Evolutionary conservation across 2,797 vertebrate genomes (phyloP).

Genomic region (Catamblyrhynchus diadema): DNA sequence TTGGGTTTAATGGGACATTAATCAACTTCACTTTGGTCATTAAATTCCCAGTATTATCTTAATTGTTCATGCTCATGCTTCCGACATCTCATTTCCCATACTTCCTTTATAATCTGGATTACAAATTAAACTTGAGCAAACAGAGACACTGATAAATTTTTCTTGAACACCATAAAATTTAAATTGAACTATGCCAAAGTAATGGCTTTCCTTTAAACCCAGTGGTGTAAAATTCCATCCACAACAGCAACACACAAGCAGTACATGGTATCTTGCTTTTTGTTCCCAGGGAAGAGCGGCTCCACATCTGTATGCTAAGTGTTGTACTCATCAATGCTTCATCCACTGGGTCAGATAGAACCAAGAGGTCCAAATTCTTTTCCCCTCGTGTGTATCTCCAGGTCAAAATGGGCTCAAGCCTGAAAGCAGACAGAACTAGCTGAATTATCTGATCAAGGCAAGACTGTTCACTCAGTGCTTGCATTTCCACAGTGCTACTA

Average conservation of each 20-base stretch:
- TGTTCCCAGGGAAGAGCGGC: background rate
- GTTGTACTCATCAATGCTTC: background rate
- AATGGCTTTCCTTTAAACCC: background rate
- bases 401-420: background rate
- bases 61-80: background rate
- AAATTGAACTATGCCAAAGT: background rate
- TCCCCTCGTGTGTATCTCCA: rapidly evolving
- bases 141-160: background rate
- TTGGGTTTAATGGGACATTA: background rate
- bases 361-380: background rate
- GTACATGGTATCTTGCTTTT: background rate
- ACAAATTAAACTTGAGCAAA: background rate
- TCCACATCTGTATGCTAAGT: background rate
- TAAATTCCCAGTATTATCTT: background rate
- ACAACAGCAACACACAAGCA: background rate
- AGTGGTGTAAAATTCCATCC: background rate
- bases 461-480: background rate
- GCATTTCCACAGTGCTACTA: background rate
- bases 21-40: background rate
- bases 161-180: background rate
- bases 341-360: background rate
- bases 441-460: background rate
- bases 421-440: background rate
- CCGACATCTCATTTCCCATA: background rate
- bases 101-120: background rate